Evolutionary conservation across 2,888 invertebrate genomes (phyloP).

Genomic region (Labia minor): DNA sequence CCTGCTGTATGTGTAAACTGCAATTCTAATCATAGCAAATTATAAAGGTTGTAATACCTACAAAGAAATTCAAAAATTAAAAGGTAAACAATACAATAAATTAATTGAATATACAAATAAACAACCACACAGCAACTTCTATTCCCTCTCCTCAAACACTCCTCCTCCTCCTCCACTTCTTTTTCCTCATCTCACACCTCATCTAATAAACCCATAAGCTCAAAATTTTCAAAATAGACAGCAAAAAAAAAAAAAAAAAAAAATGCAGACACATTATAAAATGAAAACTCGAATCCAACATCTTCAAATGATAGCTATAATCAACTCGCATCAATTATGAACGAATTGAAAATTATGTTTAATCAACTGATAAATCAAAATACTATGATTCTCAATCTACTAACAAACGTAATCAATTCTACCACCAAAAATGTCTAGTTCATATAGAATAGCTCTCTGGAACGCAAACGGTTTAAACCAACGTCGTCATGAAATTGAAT

Average conservation of each 20-base stretch:
- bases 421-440: not conserved
- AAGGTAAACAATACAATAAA: not conserved
- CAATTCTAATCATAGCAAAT: not conserved
- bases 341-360: not conserved
- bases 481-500: not conserved
- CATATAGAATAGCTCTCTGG: not conserved
- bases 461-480: not conserved
- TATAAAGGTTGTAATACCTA: not conserved
- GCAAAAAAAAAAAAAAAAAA: not conserved
- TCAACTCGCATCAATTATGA: not conserved
- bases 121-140: not conserved
- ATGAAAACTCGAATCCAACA: not conserved
- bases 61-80: not conserved
- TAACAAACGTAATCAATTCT: not conserved
- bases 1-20: not conserved
- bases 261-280: not conserved
- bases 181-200: not conserved
- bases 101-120: not conserved
- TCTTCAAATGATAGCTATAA: not conserved
- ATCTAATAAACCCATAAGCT: not conserved
- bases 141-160: no score
- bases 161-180: not conserved
- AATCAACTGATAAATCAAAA: not conserved
- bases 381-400: not conserved
- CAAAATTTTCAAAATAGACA: not conserved